These are phyloP conservation scores for Noctua janthina DNA, from an alignment of 2,888 invertebrate species.

Conservation along the genomic window DNA sequence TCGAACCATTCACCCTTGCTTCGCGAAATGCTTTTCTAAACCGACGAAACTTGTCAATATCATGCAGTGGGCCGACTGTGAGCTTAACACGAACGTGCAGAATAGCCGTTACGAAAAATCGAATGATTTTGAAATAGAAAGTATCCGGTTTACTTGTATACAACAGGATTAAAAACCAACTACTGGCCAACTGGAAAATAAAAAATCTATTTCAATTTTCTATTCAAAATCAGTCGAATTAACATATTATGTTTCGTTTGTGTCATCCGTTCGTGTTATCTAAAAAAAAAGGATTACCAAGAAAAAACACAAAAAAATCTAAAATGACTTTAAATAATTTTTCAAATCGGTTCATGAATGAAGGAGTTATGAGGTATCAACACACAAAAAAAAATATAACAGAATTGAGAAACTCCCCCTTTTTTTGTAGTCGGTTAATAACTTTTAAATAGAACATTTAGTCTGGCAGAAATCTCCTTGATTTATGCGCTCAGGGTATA, in stretches of 20 bases:
- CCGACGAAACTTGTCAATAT: neutral
- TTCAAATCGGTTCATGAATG: too few relatives aligned
- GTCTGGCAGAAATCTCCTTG: neutral
- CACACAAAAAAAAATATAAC: too few relatives aligned
- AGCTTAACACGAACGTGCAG: neutral
- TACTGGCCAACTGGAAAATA: neutral
- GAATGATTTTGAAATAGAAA: neutral
- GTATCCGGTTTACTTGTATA: neutral
- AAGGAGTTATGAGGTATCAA: too few relatives aligned
- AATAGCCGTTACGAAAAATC: neutral
- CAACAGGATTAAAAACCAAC: too few relatives aligned
- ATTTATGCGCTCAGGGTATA: too few relatives aligned
- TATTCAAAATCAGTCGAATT: neutral
- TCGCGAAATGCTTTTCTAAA: conserved; percentile 12
- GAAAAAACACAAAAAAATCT: too few relatives aligned
- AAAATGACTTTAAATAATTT: too few relatives aligned
- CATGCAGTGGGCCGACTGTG: neutral
- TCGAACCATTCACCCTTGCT: neutral
- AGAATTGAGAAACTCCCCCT: too few relatives aligned
- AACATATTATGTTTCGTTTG: neutral
- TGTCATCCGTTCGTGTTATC: neutral
- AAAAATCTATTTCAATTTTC: neutral
- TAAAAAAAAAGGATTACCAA: too few relatives aligned
- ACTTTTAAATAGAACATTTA: neutral
- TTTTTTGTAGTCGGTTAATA: too few relatives aligned